A percentile compares a stretch with the other conserved stretches of the same genome.
phyloP scores from a whole-genome alignment of 2,113 vertebrate species.

The Rhombomys opimus region DNA sequence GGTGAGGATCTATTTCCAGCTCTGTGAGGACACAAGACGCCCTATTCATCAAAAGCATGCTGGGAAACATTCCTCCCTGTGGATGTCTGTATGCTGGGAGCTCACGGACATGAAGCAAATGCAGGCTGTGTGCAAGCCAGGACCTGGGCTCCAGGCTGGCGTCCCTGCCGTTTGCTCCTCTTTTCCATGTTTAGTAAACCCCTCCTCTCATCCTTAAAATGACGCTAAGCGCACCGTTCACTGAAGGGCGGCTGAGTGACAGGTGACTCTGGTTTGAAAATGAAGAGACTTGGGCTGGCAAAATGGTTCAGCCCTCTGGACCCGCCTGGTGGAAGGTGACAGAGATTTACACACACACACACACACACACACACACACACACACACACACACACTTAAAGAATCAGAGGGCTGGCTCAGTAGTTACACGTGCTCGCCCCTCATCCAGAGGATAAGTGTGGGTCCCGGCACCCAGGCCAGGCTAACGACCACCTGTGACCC shows the following conservation, averaged over 20 bases:
- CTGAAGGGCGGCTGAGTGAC: not conserved
- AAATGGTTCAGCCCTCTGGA: not conserved
- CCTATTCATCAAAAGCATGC: slow-evolving; percentile 47
- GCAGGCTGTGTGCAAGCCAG: not conserved
- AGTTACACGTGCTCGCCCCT: not conserved
- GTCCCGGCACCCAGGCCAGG: too few relatives aligned
- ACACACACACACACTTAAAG: not conserved
- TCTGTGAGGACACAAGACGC: slow-evolving; percentile 49
- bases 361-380: too few relatives aligned
- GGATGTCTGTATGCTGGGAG: slow-evolving; percentile 12
- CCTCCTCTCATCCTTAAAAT: not conserved
- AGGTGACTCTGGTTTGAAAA: not conserved
- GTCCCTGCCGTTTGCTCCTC: not conserved
- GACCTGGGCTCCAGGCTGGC: not conserved
- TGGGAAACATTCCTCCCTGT: not conserved
- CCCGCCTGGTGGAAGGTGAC: not conserved
- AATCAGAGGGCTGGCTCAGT: not conserved
- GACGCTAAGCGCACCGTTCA: not conserved
- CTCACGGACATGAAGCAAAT: not conserved
- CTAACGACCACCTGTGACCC: not conserved
- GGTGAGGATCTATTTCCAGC: slow-evolving; percentile 65
- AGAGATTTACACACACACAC: not conserved
- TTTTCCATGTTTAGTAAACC: not conserved
- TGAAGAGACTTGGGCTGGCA: not conserved
- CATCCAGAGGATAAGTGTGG: not conserved